A percentile compares a stretch with the other conserved stretches of the same genome.
phyloP scores from a whole-genome alignment of 2,113 vertebrate genomes.

The Phylloscopus whistleri region DNA sequence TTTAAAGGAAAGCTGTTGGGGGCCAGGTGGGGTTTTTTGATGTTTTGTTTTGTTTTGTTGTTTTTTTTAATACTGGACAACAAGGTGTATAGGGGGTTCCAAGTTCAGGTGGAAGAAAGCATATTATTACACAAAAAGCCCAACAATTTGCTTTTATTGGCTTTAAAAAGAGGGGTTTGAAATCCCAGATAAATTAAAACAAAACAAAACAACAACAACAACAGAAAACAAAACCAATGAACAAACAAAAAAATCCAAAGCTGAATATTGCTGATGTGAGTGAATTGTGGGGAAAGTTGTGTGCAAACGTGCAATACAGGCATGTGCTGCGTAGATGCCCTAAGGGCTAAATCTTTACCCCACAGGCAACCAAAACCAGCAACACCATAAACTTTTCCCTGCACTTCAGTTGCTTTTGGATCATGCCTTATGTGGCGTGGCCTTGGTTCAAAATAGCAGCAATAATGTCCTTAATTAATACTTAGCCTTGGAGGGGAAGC shows the following conservation, averaged over 20 bases:
- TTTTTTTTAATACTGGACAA: background rate
- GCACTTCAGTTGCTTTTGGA: background rate
- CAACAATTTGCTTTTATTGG: background rate
- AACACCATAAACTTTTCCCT: background rate
- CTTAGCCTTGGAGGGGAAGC: background rate
- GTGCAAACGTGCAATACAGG: background rate
- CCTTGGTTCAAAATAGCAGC: constrained; percentile 43
- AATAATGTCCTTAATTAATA: constrained; percentile 33
- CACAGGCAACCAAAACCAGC: background rate
- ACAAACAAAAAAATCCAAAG: background rate
- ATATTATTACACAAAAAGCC: background rate
- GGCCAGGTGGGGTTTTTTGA: accelerated
- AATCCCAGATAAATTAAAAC: background rate
- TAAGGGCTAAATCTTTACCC: background rate
- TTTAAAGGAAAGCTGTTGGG: background rate
- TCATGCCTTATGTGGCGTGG: background rate
- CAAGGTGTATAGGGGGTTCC: background rate
- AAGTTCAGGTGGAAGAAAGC: background rate
- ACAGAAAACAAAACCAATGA: background rate
- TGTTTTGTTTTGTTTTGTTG: background rate
- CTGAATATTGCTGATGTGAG: background rate
- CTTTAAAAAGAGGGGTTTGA: background rate
- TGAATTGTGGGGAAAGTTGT: background rate
- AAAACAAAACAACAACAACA: background rate
- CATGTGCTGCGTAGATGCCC: background rate